A percentile compares a stretch with the other conserved stretches of the same genome.
These are phyloP conservation scores for Ameiurus melas DNA, from an alignment of 2,113 vertebrate genomes.

Conservation along the genomic window DNA sequence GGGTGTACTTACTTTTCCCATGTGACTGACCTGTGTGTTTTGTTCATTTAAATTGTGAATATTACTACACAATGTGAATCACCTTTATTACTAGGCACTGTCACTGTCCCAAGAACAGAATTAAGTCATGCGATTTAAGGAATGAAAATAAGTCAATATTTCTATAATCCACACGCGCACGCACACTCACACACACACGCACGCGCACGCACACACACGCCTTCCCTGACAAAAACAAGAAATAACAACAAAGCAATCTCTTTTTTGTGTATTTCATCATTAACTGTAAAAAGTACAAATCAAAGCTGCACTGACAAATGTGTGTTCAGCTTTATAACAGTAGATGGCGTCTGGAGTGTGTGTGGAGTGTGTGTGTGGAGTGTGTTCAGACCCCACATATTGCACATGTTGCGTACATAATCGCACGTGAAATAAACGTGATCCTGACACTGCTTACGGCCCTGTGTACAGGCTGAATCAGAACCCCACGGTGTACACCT, in stretches of 20 bases:
- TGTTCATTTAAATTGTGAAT: too few species aligned
- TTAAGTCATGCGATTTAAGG: neutral
- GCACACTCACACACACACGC: too few species aligned
- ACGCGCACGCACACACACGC: too few species aligned
- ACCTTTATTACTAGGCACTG: too few species aligned
- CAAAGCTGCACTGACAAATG: neutral
- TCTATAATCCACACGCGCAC: too few species aligned
- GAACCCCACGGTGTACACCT: neutral
- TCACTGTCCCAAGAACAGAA: neutral
- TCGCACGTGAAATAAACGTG: neutral
- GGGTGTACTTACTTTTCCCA: too few species aligned
- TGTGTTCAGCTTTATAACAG: conserved; percentile 8
- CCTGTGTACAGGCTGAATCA: neutral
- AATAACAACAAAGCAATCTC: too few species aligned
- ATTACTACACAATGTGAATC: too few species aligned
- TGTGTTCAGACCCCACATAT: neutral
- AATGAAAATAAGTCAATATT: neutral
- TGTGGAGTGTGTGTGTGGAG: neutral
- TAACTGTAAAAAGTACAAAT: neutral
- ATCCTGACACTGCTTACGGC: neutral
- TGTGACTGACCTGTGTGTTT: too few species aligned
- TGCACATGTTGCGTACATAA: neutral
- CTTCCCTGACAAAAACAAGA: too few species aligned
- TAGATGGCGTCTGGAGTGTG: conserved; percentile 11
- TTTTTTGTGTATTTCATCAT: neutral